Conservation (phyloP, 2,888 invertebrate genomes). For the Odiellus spinosus region DNA sequence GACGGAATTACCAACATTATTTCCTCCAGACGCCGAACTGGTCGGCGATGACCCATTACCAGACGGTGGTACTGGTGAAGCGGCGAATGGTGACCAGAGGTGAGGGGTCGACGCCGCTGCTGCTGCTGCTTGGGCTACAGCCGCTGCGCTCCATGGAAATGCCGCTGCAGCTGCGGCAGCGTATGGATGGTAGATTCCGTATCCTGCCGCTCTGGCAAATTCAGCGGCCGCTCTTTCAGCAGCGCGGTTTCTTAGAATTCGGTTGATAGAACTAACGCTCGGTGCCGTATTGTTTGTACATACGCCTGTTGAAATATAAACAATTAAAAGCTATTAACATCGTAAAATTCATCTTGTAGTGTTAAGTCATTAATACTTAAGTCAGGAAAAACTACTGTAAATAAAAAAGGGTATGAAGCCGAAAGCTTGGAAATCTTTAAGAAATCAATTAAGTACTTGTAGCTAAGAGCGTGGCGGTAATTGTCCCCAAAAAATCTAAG, state of each 20-base stretch:
- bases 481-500: no score
- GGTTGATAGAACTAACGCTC: slow-evolving; percentile 28
- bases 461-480: no score
- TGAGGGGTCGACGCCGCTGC: slow-evolving; percentile 4
- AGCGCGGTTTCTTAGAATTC: slow-evolving; percentile 30
- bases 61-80: no score
- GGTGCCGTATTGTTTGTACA: slow-evolving; percentile 91
- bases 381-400: neutral
- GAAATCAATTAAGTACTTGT: no score
- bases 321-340: no score
- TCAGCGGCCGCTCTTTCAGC: slow-evolving; percentile 29
- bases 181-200: slow-evolving; percentile 22
- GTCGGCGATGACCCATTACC: no score
- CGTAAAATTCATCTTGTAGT: no score
- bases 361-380: neutral
- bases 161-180: slow-evolving; percentile 39
- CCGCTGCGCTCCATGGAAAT: slow-evolving; percentile 34
- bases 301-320: no score
- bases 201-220: slow-evolving; percentile 24
- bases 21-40: no score
- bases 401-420: no score
- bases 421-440: no score
- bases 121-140: slow-evolving; percentile 9
- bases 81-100: slow-evolving; percentile 8
- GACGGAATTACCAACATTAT: no score